phyloP scores from a whole-genome alignment of 2,888 invertebrate genomes.

The Aquatica leii region DNA sequence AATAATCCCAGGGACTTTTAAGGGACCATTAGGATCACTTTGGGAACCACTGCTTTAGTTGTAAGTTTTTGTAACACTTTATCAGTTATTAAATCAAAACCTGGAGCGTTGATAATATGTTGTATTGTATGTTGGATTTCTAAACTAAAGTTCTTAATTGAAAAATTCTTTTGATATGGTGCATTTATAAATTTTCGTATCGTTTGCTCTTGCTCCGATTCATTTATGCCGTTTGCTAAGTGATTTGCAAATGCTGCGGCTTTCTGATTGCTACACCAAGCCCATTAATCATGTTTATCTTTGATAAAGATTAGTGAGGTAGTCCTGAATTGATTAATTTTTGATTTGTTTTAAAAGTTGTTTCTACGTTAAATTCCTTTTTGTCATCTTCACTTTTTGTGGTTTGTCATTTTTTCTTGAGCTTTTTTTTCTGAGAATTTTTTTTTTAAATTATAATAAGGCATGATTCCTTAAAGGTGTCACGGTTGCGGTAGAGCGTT shows the following conservation, averaged over 20 bases:
- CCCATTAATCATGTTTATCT: neutral
- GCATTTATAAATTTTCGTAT: too few species aligned
- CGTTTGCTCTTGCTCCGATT: neutral
- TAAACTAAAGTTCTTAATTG: neutral
- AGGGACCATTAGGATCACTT: too few species aligned
- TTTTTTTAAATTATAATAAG: constrained; percentile 15
- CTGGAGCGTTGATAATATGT: constrained; percentile 1
- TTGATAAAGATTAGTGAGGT: neutral
- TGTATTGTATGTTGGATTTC: neutral
- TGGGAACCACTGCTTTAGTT: too few species aligned
- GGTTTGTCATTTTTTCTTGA: constrained; percentile 7
- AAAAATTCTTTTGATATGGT: too few species aligned
- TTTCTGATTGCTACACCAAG: neutral
- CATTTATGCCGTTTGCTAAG: neutral
- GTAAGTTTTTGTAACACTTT: too few species aligned
- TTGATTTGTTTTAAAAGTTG: neutral
- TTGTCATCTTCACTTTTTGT: neutral
- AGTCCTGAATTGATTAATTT: neutral
- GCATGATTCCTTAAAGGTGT: constrained; percentile 9
- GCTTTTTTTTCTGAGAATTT: neutral
- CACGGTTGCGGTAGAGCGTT: neutral
- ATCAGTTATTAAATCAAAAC: constrained; percentile 9
- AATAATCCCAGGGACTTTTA: too few species aligned
- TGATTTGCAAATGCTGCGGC: too few species aligned
- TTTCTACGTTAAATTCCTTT: too few species aligned